Conservation (phyloP, 2,797 vertebrate genomes). For the Anas bernieri region DNA sequence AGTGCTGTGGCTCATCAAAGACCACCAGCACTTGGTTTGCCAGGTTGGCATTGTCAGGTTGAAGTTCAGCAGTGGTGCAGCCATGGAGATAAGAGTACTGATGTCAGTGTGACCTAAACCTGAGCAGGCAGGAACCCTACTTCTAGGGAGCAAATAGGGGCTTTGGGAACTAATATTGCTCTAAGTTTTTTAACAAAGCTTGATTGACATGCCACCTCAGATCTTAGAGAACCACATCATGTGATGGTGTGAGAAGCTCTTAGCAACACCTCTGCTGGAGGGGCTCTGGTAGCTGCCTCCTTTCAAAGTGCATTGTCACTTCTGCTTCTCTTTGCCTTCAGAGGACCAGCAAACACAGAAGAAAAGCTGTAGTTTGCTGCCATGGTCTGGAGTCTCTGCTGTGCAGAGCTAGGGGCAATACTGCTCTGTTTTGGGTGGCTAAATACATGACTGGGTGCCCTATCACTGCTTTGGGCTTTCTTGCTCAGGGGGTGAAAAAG, state of each 20-base stretch:
- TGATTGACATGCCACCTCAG: background rate
- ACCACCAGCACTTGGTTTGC: background rate
- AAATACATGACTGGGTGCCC: background rate
- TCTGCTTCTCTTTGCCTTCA: background rate
- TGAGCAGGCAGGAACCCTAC: background rate
- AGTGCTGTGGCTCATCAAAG: background rate
- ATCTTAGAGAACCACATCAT: background rate
- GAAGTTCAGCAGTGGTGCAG: background rate
- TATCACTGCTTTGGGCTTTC: background rate
- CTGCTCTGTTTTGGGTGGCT: background rate
- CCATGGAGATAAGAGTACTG: accelerated
- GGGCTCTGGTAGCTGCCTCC: background rate
- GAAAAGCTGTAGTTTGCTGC: background rate
- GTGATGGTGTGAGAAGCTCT: background rate
- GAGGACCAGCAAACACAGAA: background rate
- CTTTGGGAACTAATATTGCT: background rate
- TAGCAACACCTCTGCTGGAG: background rate
- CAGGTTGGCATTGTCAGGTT: background rate
- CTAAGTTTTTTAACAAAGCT: background rate
- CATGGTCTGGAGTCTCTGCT: background rate
- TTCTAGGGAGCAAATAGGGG: background rate
- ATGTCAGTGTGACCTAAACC: background rate
- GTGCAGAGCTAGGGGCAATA: background rate
- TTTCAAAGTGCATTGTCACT: background rate
- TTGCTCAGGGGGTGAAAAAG: background rate